Conservation (phyloP, 1,140 invertebrate genomes). For the Drosophila oshimai region DNA sequence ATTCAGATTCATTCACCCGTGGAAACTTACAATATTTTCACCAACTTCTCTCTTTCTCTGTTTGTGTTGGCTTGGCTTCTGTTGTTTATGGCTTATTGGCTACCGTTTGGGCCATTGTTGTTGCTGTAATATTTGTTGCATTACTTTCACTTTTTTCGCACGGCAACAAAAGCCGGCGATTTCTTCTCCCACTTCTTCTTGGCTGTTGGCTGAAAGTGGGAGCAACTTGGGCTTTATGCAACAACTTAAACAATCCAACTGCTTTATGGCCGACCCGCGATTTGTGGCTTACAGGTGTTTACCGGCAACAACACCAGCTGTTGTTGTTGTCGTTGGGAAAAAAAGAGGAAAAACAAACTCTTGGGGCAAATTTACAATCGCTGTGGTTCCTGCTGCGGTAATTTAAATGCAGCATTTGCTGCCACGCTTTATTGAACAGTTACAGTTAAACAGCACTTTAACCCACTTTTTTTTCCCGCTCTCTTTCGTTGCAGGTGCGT, state of each 20-base stretch:
- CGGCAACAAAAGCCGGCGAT: conserved; percentile 59
- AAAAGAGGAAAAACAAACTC: conserved; percentile 11
- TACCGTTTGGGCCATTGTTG: conserved; percentile 65
- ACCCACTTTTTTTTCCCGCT: conserved; percentile 23
- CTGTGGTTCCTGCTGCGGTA: conserved; percentile 20
- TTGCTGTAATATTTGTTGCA: conserved; percentile 45
- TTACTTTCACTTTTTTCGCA: conserved; percentile 73
- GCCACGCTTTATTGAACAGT: conserved; percentile 46
- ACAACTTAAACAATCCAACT: conserved; percentile 73
- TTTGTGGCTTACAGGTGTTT: conserved; percentile 78
- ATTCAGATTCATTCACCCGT: conserved; percentile 74
- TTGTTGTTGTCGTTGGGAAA: too few relatives aligned
- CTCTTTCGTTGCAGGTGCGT: conserved; percentile 69
- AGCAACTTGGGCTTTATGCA: conserved; percentile 63
- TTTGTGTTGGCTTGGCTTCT: conserved; percentile 37
- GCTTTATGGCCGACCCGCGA: conserved; percentile 59
- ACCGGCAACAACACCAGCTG: conserved; percentile 33
- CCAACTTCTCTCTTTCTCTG: conserved; percentile 28
- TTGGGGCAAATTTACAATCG: conserved; percentile 26
- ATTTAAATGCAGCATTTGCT: conserved; percentile 35
- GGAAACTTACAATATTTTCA: conserved; percentile 56
- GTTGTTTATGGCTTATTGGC: conserved; percentile 66
- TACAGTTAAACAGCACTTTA: conserved; percentile 12
- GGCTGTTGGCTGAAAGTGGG: conserved; percentile 20
- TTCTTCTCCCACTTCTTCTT: conserved; percentile 55